phyloP scores from a whole-genome alignment of 2,888 invertebrate genomes.

The Caenorhabditis drosophilae region DNA sequence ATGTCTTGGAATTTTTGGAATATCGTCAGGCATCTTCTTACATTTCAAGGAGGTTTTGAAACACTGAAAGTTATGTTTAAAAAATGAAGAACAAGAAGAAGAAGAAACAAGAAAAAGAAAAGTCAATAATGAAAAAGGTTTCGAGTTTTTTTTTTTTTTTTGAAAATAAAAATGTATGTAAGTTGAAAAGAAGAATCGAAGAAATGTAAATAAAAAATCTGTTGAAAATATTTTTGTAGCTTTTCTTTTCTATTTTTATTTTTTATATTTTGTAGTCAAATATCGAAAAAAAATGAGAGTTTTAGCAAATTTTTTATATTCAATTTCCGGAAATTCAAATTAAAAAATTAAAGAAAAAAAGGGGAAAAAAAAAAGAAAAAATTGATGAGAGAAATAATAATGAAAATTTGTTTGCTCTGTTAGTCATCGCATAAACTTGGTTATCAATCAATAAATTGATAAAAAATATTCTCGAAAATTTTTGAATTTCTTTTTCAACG shows the following conservation, averaged over 20 bases:
- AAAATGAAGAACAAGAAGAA: background rate
- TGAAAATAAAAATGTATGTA: too few relatives aligned
- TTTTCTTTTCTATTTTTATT: too few relatives aligned
- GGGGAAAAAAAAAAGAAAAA: background rate
- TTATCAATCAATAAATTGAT: too few relatives aligned
- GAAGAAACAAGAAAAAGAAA: background rate
- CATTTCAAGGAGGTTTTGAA: background rate
- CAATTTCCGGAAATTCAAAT: background rate
- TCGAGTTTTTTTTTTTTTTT: too few relatives aligned
- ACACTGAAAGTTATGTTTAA: background rate
- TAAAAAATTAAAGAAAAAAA: background rate
- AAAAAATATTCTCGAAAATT: too few relatives aligned
- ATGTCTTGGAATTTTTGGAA: constrained; percentile 42
- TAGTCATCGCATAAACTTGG: too few relatives aligned
- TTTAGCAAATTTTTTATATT: background rate
- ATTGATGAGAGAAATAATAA: too few relatives aligned
- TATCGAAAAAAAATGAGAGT: background rate
- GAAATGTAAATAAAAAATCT: too few relatives aligned
- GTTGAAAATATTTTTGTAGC: too few relatives aligned
- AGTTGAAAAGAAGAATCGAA: too few relatives aligned
- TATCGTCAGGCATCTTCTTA: constrained; percentile 45
- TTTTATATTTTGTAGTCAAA: background rate
- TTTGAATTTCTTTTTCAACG: too few relatives aligned
- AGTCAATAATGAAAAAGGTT: background rate
- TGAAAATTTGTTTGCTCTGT: background rate